These are phyloP conservation scores for Galago senegalensis DNA, from an alignment of 2,797 vertebrate genomes.

Conservation along the genomic window DNA sequence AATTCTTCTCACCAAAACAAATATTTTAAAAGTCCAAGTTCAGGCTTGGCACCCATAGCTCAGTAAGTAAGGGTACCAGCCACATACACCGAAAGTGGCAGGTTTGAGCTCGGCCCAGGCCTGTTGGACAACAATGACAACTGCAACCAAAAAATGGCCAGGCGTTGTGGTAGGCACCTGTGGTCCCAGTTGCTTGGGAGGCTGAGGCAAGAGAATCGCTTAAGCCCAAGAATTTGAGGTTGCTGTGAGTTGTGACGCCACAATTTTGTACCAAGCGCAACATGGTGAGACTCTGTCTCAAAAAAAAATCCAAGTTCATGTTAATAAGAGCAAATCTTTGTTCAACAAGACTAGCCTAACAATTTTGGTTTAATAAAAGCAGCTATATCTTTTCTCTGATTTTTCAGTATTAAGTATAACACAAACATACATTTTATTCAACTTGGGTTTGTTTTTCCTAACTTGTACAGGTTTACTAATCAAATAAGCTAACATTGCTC, in stretches of 20 bases:
- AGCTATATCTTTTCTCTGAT: not conserved
- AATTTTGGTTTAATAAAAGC: slow-evolving; percentile 42
- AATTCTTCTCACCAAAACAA: not conserved
- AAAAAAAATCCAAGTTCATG: slow-evolving; percentile 37
- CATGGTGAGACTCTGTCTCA: no score
- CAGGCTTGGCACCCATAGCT: not conserved
- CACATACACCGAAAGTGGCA: no score
- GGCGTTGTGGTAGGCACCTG: no score
- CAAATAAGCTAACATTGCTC: not conserved
- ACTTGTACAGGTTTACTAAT: not conserved
- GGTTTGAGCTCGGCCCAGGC: no score
- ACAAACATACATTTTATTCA: not conserved
- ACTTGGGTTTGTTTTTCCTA: slow-evolving; percentile 12
- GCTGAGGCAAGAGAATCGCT: no score
- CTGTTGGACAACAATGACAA: no score
- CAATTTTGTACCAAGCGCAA: no score
- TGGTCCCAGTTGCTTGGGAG: no score
- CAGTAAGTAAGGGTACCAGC: no score
- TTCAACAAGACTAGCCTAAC: slow-evolving; percentile 9
- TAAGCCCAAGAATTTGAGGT: no score
- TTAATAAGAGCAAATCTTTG: slow-evolving; percentile 26
- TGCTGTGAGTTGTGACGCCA: no score
- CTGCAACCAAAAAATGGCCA: no score
- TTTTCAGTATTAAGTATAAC: not conserved
- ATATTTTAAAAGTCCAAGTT: slow-evolving; percentile 51